phyloP scores from a whole-genome alignment of 2,113 vertebrate genomes.

The Oceanites oceanicus region DNA sequence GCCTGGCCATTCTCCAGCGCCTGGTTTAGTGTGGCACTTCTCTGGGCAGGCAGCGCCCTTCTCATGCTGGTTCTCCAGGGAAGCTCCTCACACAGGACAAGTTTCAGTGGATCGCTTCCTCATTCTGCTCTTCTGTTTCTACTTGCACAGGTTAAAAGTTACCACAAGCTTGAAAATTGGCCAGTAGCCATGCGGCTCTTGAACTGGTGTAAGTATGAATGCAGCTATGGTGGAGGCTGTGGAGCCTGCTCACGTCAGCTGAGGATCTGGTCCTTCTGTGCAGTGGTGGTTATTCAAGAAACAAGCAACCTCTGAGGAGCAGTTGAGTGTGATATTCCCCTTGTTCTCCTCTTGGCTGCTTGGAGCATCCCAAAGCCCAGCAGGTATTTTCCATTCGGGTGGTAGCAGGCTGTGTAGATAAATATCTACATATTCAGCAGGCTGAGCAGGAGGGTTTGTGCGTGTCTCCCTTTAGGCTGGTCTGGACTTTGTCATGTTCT shows the following conservation, averaged over 20 bases:
- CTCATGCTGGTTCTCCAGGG: background rate
- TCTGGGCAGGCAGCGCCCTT: background rate
- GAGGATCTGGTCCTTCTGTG: background rate
- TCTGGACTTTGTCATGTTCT: background rate
- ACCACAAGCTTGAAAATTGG: background rate
- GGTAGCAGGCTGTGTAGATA: background rate
- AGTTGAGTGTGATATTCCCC: background rate
- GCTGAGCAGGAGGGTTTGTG: background rate
- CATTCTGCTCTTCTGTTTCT: background rate
- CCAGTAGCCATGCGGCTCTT: background rate
- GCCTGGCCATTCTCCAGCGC: background rate
- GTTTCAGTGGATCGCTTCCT: background rate
- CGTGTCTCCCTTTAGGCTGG: background rate
- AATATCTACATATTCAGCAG: background rate
- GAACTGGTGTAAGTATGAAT: background rate
- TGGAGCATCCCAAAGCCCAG: background rate
- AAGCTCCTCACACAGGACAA: background rate
- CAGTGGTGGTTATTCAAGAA: background rate
- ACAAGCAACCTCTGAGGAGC: background rate
- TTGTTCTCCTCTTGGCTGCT: background rate
- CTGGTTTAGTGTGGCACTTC: background rate
- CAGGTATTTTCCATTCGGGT: background rate
- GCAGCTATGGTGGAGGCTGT: background rate
- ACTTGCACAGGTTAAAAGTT: background rate
- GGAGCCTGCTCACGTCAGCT: background rate